Conservation (phyloP, 2,113 vertebrate species). For the Mobula hypostoma region DNA sequence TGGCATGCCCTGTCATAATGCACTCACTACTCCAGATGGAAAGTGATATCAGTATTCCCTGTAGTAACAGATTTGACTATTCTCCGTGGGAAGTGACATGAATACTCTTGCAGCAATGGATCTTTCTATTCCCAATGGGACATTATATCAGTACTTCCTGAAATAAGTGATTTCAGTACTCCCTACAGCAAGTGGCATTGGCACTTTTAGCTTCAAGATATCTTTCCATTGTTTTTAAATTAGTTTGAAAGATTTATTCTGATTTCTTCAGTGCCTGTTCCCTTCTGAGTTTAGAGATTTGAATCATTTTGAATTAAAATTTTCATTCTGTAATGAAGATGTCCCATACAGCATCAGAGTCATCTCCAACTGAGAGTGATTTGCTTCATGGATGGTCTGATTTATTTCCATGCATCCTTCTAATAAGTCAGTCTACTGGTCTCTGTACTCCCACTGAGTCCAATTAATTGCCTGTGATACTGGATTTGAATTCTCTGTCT, state of each 20-base stretch:
- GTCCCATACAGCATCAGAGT: neutral
- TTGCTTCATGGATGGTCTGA: neutral
- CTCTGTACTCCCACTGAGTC: neutral
- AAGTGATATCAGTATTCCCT: neutral
- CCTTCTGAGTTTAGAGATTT: neutral
- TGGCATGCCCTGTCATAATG: neutral
- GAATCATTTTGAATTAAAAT: neutral
- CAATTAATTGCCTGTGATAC: neutral
- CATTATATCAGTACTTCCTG: neutral
- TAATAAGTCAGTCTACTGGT: neutral
- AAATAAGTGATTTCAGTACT: neutral
- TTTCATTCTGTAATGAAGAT: neutral
- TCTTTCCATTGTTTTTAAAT: neutral
- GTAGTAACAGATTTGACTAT: neutral
- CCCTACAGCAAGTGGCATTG: neutral
- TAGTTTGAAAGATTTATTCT: neutral
- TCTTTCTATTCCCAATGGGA: neutral
- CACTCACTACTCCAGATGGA: neutral
- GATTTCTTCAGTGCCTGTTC: neutral
- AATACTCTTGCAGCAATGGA: neutral
- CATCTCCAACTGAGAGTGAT: neutral
- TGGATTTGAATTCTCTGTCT: neutral
- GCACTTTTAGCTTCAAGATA: neutral
- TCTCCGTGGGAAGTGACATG: neutral
- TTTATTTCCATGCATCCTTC: neutral